Evolutionary conservation across 2,797 vertebrate genomes (phyloP).

Genomic region (Falco peregrinus): DNA sequence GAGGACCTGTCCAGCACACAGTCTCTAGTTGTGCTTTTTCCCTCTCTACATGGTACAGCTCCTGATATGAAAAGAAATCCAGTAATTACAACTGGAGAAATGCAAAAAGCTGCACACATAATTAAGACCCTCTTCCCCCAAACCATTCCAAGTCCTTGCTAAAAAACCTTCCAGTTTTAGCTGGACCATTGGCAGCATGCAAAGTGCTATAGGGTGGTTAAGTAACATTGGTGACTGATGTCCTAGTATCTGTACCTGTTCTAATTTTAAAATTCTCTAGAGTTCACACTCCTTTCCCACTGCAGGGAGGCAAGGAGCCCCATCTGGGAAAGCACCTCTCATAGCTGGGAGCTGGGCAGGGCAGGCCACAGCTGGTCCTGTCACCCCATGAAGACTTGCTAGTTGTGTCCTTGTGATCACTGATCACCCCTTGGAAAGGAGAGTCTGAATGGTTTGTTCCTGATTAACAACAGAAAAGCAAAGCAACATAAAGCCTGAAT

Average conservation of each 20-base stretch:
- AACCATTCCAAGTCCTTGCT: background rate
- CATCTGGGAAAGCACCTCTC: rapidly evolving
- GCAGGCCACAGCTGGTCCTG: background rate
- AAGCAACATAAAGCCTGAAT: background rate
- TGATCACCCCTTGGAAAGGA: background rate
- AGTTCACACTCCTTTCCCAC: background rate
- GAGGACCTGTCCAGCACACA: background rate
- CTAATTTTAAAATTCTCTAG: background rate
- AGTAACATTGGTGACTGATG: background rate
- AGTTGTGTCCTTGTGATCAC: background rate
- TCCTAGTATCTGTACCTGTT: background rate
- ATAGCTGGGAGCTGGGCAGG: background rate
- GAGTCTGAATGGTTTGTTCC: background rate
- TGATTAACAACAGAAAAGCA: background rate
- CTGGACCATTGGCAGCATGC: background rate
- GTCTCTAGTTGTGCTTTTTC: background rate
- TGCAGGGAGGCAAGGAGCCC: background rate
- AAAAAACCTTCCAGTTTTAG: background rate
- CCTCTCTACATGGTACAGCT: background rate
- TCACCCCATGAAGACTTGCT: background rate
- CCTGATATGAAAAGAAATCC: background rate
- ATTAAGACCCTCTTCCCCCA: background rate
- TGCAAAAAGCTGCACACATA: background rate
- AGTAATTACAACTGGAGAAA: background rate
- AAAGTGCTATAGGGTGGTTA: background rate